Evolutionary conservation across 1,140 invertebrate genomes (phyloP).

Genomic region (Macrosteles quadrilineatus): DNA sequence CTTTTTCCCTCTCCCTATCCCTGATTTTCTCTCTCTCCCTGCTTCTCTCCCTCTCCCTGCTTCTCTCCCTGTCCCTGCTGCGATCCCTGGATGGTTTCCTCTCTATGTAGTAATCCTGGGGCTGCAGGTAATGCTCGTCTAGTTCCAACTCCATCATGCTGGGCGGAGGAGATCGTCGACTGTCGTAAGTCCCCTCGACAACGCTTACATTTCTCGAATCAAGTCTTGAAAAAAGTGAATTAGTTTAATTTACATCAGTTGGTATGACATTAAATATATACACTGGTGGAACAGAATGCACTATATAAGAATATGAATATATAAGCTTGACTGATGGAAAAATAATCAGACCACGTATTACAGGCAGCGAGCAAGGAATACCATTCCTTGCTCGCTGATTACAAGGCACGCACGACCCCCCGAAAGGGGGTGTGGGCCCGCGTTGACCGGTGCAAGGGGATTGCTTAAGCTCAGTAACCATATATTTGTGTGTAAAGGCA

Average conservation of each 20-base stretch:
- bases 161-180: neutral
- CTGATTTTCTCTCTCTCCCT: too few relatives aligned
- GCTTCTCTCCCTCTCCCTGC: neutral
- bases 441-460: too few relatives aligned
- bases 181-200: slow-evolving; percentile 15
- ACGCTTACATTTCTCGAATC: slow-evolving; percentile 1
- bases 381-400: too few relatives aligned
- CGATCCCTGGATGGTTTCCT: neutral
- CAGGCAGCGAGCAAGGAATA: too few relatives aligned
- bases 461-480: too few relatives aligned
- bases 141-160: slow-evolving; percentile 26
- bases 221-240: neutral
- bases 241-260: neutral
- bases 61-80: neutral
- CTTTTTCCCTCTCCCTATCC: too few relatives aligned
- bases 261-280: neutral
- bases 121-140: slow-evolving; percentile 25
- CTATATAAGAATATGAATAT: neutral
- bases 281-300: neutral
- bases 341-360: too few relatives aligned
- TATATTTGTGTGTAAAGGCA: too few relatives aligned
- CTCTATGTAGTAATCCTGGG: slow-evolving; percentile 19
- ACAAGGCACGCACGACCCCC: too few relatives aligned
- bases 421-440: too few relatives aligned
- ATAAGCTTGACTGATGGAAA: too few relatives aligned